phyloP scores from a whole-genome alignment of 2,113 vertebrate genomes.

The Solea solea region DNA sequence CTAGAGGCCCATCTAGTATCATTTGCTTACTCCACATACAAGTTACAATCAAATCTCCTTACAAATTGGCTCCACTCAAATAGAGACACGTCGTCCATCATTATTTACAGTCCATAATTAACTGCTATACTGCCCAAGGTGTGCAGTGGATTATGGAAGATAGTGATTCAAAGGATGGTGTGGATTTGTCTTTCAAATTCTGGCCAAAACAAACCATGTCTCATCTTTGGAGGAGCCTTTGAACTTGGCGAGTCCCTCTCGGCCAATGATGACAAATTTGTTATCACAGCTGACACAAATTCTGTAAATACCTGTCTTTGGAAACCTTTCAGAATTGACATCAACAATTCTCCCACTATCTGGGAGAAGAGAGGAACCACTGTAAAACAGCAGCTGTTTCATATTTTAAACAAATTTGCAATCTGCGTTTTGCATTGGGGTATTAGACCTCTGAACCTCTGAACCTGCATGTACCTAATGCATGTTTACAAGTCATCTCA shows the following conservation, averaged over 20 bases:
- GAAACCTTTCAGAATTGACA: background rate
- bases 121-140: too few relatives aligned
- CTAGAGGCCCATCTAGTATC: too few relatives aligned
- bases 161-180: background rate
- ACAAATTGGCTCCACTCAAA: too few relatives aligned
- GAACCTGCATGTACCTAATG: background rate
- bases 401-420: too few relatives aligned
- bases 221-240: constrained; percentile 1
- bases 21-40: too few relatives aligned
- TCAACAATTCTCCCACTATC: too few relatives aligned
- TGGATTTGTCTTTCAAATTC: background rate
- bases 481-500: background rate
- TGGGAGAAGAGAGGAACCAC: too few relatives aligned
- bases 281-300: background rate
- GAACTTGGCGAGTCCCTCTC: background rate
- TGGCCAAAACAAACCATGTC: background rate
- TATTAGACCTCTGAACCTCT: background rate
- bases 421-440: too few relatives aligned
- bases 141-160: constrained; percentile 10
- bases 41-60: too few relatives aligned
- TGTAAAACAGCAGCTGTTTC: too few relatives aligned
- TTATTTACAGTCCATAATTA: too few relatives aligned
- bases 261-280: constrained; percentile 10
- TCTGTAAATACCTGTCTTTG: background rate
- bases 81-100: too few relatives aligned